phyloP scores from a whole-genome alignment of 2,888 invertebrate species.

The Drosophila mulleri region DNA sequence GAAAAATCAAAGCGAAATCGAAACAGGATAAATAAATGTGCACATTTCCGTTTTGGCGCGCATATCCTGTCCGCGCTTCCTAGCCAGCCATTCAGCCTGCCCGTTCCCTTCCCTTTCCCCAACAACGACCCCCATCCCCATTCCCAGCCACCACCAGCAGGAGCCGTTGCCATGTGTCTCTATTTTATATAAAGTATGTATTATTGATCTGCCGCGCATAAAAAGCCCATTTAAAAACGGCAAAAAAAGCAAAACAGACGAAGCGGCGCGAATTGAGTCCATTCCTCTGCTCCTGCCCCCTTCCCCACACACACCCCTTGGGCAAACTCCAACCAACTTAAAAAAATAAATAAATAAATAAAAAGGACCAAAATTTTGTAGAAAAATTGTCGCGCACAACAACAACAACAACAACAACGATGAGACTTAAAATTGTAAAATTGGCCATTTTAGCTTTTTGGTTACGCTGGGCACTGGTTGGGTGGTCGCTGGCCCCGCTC shows the following conservation, averaged over 20 bases:
- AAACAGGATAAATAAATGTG: slow-evolving; percentile 82
- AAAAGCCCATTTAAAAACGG: slow-evolving; percentile 79
- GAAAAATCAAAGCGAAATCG: slow-evolving; percentile 80
- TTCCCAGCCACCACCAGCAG: background rate
- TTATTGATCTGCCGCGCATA: slow-evolving; percentile 82
- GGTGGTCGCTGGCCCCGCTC: slow-evolving; percentile 5
- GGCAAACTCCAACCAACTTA: background rate
- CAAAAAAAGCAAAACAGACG: slow-evolving; percentile 54
- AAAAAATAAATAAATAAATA: background rate
- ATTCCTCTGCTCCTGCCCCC: background rate
- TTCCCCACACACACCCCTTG: no score
- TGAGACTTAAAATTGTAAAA: slow-evolving; percentile 74
- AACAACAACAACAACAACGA: slow-evolving; percentile 23
- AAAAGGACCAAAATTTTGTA: slow-evolving; percentile 66
- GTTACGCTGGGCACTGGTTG: slow-evolving; percentile 65
- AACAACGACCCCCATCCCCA: background rate
- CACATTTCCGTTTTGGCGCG: slow-evolving; percentile 78
- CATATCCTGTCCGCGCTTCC: slow-evolving; percentile 79
- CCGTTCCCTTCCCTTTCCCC: background rate
- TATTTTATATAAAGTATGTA: slow-evolving; percentile 71
- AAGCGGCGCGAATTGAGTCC: slow-evolving; percentile 60
- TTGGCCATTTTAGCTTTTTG: slow-evolving; percentile 79
- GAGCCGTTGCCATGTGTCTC: slow-evolving; percentile 31
- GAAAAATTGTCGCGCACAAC: slow-evolving; percentile 69
- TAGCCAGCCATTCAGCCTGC: slow-evolving; percentile 32